Conservation (phyloP, 2,797 vertebrate genomes). For the Crocodylus rhombifer region DNA sequence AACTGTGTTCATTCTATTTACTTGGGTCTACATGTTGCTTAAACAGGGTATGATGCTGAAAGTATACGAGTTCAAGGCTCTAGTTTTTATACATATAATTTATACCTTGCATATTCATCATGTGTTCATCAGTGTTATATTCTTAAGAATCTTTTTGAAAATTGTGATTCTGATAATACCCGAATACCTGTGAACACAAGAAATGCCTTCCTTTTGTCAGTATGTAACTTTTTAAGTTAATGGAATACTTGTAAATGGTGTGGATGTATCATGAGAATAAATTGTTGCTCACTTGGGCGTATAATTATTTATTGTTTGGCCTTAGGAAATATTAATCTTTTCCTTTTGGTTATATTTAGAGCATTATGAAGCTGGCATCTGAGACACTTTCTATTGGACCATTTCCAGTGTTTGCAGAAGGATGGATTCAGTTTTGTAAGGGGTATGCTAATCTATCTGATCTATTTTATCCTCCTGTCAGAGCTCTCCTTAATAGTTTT, state of each 20-base stretch:
- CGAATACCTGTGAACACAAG: no score
- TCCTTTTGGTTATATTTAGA: conserved; percentile 61
- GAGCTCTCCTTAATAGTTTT: not conserved
- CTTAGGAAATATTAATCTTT: conserved; percentile 47
- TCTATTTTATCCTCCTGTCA: not conserved
- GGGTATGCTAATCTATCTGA: not conserved
- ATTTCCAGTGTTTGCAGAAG: conserved; percentile 1
- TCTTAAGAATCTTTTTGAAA: no score
- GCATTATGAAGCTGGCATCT: conserved; percentile 56
- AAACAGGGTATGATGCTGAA: not conserved
- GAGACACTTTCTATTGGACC: conserved; percentile 12
- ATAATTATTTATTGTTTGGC: conserved; percentile 26
- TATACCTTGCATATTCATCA: not conserved
- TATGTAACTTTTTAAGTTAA: conserved; percentile 61
- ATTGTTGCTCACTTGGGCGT: conserved; percentile 56
- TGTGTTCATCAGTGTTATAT: conserved; percentile 8
- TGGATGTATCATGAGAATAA: conserved; percentile 40
- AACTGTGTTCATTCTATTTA: not conserved
- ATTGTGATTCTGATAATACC: no score
- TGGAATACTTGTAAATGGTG: conserved; percentile 67
- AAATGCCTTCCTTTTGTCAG: conserved; percentile 24
- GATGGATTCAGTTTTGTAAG: not conserved
- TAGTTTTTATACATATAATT: not conserved
- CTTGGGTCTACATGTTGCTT: not conserved
- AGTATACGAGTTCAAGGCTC: not conserved